Base-by-base conservation (phyloP, 2,888 invertebrate genomes). In the Pterostichus madidus region DNA sequence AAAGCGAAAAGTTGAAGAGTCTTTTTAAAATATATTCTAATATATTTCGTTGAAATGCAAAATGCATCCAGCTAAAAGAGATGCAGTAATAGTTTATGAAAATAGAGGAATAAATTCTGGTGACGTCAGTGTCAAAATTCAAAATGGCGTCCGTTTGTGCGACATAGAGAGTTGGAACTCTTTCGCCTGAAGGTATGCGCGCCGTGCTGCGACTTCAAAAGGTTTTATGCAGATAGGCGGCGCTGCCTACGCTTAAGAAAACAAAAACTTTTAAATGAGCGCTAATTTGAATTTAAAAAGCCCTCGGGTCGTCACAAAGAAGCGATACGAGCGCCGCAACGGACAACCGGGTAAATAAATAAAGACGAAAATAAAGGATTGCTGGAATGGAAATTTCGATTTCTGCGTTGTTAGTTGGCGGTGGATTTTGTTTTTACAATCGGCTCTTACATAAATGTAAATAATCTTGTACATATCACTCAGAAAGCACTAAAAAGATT, bases 221-320 rank as follows among this genome's bases (percentile, higher is more conserved):
- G 80, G 71, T 71, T 68, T 80, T 80, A 80, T 80, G 80, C 71
- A 80, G 73, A 80, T 71, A 53, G 71, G 68, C 52, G 71, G 71
- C 44, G 56, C 52, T 32, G 32, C 46, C 32, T 13, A 49, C 81
- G 81, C 59, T 81, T 81, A 81, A 81, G 81, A 81, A 81, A 81
- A 81, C 75, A 81, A 81, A 80, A 81, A 75, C 75, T 81, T 81
- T 80, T 75, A 81, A 81, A 81, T 81, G 81, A 81, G 32, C 61
- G 61, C 75, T 81, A 81, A 81, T 81, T 81, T 81, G 81, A 81
- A 81, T 81, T 81, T 73, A 81, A 81, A 81, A 81, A 75, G 81
- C 56, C 75, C 75, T 31, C 59, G 13, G 75, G 80, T 39, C 73
- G 53, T 35, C 44, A 80, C 80, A 80, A 80, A 80, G 80, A 71